Conservation (phyloP, 1,140 invertebrate species). For the Asobara japonica region DNA sequence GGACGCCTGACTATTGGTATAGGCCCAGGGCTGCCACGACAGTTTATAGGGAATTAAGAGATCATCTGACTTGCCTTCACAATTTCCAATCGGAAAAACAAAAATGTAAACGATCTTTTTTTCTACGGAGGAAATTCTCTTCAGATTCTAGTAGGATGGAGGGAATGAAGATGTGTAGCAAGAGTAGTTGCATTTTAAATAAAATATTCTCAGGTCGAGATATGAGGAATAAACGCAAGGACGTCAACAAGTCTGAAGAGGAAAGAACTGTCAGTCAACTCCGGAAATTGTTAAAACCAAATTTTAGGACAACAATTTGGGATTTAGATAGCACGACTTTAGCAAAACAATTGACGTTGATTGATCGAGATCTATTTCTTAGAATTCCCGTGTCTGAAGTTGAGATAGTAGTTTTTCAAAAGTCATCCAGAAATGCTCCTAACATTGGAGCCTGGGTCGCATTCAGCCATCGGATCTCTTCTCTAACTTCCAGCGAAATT, state of each 20-base stretch:
- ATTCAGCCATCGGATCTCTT: constrained; percentile 68
- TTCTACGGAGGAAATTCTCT: constrained; percentile 35
- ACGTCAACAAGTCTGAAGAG: constrained; percentile 13
- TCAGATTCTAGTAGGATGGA: constrained; percentile 8
- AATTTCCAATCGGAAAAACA: constrained; percentile 40
- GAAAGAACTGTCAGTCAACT: constrained; percentile 37
- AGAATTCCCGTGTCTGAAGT: constrained; percentile 63
- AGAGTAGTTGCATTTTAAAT: constrained; percentile 40
- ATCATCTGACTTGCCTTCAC: constrained; percentile 52
- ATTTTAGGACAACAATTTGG: constrained; percentile 62
- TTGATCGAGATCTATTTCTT: constrained; percentile 68
- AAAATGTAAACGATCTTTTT: constrained; percentile 40
- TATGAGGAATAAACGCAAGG: constrained; percentile 24
- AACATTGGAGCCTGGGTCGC: constrained; percentile 67
- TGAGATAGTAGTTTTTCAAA: constrained; percentile 58
- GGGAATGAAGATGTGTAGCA: constrained; percentile 36
- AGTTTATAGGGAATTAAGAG: constrained; percentile 62
- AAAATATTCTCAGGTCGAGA: constrained; percentile 47
- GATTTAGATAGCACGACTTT: constrained; percentile 67
- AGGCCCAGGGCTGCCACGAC: constrained; percentile 60
- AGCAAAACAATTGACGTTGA: constrained; percentile 66
- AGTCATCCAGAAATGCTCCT: constrained; percentile 64
- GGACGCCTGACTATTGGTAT: constrained; percentile 71
- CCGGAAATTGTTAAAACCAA: constrained; percentile 55
- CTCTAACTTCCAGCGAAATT: constrained; percentile 65